phyloP scores from a whole-genome alignment of 2,113 vertebrate genomes.

The Baryphthengus martii region DNA sequence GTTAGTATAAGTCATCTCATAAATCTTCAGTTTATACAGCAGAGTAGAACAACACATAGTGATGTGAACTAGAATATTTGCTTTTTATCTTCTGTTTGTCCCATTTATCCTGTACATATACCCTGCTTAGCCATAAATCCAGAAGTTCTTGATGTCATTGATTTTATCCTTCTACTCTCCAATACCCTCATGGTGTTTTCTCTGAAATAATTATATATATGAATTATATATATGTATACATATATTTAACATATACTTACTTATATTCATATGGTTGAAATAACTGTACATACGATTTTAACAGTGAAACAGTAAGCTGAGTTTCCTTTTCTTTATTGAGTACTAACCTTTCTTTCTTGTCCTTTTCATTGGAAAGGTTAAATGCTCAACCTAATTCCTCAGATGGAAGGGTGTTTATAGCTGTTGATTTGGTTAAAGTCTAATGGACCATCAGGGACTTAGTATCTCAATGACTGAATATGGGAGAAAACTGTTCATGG shows the following conservation, averaged over 20 bases:
- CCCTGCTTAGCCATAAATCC: not conserved
- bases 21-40: not conserved
- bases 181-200: not conserved
- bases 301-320: not conserved
- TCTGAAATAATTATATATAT: not conserved
- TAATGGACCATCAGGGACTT: conserved; percentile 4
- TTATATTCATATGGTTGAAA: not conserved
- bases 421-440: conserved; percentile 30
- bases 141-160: not conserved
- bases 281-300: not conserved
- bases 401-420: conserved; percentile 14
- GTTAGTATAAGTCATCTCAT: not conserved
- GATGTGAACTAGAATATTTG: not conserved
- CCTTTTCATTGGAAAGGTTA: conserved; percentile 44
- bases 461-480: not conserved
- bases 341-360: conserved; percentile 33
- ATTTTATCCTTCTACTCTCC: not conserved
- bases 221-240: not conserved
- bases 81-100: not conserved
- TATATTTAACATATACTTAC: not conserved
- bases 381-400: conserved; percentile 35
- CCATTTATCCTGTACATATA: not conserved
- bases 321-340: not conserved
- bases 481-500: not conserved
- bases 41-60: not conserved